These are phyloP conservation scores for Podarcis muralis DNA, from an alignment of 2,113 vertebrate species.

Conservation along the genomic window DNA sequence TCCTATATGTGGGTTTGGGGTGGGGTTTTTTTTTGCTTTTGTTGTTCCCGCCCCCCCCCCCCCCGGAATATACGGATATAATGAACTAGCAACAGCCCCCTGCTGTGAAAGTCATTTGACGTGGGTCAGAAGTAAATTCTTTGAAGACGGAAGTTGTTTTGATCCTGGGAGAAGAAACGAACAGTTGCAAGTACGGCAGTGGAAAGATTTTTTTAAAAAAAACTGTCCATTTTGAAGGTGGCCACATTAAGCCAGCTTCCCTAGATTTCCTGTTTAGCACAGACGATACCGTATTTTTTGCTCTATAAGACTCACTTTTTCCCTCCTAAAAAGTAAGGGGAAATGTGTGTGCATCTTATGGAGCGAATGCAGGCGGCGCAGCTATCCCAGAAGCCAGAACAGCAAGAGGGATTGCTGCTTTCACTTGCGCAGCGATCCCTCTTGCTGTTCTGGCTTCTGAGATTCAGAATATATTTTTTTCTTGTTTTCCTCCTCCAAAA, in stretches of 20 bases:
- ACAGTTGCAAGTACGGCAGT: neutral
- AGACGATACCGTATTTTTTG: too few species aligned
- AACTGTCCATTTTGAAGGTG: neutral
- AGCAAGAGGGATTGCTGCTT: too few species aligned
- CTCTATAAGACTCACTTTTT: too few species aligned
- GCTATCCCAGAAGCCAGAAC: too few species aligned
- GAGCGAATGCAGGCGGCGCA: too few species aligned
- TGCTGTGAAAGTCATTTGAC: neutral
- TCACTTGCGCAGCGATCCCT: too few species aligned
- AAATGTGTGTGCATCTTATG: too few species aligned
- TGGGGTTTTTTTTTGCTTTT: neutral
- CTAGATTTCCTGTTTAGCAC: neutral
- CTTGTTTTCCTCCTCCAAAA: too few species aligned
- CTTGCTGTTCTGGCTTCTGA: too few species aligned
- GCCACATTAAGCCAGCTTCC: neutral
- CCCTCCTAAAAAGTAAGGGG: too few species aligned
- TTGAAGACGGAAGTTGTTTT: neutral
- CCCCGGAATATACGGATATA: neutral
- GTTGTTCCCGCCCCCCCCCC: too few species aligned
- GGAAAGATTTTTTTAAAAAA: neutral
- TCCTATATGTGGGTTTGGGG: neutral
- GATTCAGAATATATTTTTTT: too few species aligned
- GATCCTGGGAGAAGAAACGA: neutral
- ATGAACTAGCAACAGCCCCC: neutral
- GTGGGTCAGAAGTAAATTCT: neutral